These are phyloP conservation scores for Pelecanoides urinatrix DNA, from an alignment of 2,113 vertebrate species.

Conservation along the genomic window DNA sequence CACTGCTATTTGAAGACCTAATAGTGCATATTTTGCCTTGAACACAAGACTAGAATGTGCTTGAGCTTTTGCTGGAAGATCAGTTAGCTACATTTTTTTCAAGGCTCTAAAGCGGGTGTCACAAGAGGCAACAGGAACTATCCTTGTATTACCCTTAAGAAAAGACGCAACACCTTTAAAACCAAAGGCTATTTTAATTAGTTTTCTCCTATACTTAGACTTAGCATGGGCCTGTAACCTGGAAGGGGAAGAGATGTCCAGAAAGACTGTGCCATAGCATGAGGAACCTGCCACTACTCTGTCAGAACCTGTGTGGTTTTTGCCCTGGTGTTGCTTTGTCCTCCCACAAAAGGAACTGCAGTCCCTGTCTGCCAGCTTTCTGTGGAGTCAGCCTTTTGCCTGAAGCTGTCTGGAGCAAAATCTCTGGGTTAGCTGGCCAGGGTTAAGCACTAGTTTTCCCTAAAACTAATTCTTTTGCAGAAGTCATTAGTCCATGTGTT, in stretches of 20 bases:
- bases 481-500: background rate
- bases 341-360: background rate
- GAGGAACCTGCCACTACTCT: background rate
- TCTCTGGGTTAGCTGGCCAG: background rate
- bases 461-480: background rate
- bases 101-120: background rate
- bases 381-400: background rate
- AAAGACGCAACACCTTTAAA: background rate
- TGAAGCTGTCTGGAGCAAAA: background rate
- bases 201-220: background rate
- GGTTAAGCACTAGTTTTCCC: background rate
- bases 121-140: background rate
- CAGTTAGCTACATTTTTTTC: background rate
- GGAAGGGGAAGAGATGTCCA: background rate
- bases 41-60: background rate
- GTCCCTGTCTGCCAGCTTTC: background rate
- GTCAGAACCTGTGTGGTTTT: background rate
- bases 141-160: background rate
- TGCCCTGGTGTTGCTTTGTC: background rate
- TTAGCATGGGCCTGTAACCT: background rate
- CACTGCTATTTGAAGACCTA: background rate
- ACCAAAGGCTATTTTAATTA: background rate
- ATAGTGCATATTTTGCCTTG: background rate
- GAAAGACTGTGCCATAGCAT: background rate
- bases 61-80: background rate